Evolutionary conservation across 2,888 invertebrate genomes (phyloP).

Genomic region (Drosophila falleni): DNA sequence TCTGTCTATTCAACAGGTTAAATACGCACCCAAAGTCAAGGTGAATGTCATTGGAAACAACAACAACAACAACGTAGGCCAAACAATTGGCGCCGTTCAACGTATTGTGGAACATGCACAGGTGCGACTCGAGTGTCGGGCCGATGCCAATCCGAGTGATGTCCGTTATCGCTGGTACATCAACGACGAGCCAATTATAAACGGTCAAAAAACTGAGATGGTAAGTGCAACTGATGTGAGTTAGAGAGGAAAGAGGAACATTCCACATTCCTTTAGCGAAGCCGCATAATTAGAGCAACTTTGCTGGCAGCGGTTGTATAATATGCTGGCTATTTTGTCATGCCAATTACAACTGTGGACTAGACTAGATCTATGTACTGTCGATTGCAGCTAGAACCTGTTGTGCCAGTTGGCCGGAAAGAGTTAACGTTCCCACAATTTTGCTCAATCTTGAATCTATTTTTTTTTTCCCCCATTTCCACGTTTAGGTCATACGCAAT

Average conservation of each 20-base stretch:
- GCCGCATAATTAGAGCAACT: constrained; percentile 78
- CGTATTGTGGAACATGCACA: constrained; percentile 92
- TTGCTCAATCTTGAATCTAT: constrained; percentile 31
- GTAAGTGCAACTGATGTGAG: constrained; percentile 84
- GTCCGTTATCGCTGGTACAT: constrained; percentile 95
- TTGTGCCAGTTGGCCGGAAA: constrained; percentile 50
- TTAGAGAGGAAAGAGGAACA: constrained; percentile 14
- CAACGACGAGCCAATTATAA: constrained; percentile 92
- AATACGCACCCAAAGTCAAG: constrained; percentile 95
- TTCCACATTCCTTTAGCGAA: constrained; percentile 56
- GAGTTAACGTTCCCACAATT: constrained; percentile 60
- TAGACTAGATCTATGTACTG: constrained; percentile 13
- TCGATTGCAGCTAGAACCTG: constrained; percentile 35
- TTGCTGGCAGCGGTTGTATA: constrained; percentile 65
- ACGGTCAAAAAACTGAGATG: constrained; percentile 93
- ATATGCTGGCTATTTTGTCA: constrained; percentile 54
- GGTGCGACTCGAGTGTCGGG: constrained; percentile 92
- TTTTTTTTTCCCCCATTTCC: neutral
- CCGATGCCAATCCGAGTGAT: constrained; percentile 95
- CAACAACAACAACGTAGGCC: neutral
- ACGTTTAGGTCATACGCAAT: constrained; percentile 89
- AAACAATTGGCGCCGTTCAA: constrained; percentile 80
- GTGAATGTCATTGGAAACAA: constrained; percentile 89
- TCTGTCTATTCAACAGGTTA: constrained; percentile 88
- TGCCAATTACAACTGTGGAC: constrained; percentile 49